Evolutionary conservation across 2,888 invertebrate genomes (phyloP), one percentile per base, ranked within the genome.

Genomic region (Dastarcus helophoroides): DNA sequence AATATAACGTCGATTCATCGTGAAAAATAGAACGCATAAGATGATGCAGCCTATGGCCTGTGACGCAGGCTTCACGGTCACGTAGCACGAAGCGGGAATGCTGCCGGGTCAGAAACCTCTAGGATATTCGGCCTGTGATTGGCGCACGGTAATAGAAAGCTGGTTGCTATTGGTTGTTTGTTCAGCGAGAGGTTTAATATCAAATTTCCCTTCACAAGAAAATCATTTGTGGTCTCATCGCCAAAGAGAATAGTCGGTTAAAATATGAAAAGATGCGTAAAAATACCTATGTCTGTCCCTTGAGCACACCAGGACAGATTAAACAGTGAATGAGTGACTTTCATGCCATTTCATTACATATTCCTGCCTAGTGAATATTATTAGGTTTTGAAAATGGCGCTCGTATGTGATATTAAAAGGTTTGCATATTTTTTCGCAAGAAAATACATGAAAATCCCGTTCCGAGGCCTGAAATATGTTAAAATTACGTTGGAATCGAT

Each of bases 171-270:
- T 35, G 35, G 35, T 22, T 5, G 23, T 11, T 12, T 10, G 12
- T 21, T 29, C 17, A 17, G 26, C 21, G 22, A 31, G 23, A 11
- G 25, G 14, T 22, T n/a, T 6, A 14, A 25, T 34, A 34, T 30
- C 35, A 26, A 25, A 32, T 29, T 13, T 27, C 25, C 30, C 25
- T 11, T 13, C 9, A 5, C 26, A 14, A 40, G 47, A 48, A 54
- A 53, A 46, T 55, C 60, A 62, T 60, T 62, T 62, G 62, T 62
- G 62, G 60, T 59, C 58, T 58, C 58, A 53, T 54, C 62, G 62
- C 60, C 58, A 52, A 54, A 60, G 58, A 56, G 59, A 60, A 60
- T 47, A 62, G 62, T 62, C 60, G 60, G 60, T 56, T 59, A 48
- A 47, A 46, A 42, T 37, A 51, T 51, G 53, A 53, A 50, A 55